Percentiles rank a stretch among this genome's conserved stretches.
Conservation (phyloP, 2,888 invertebrate species). For the Chironomus riparius region DNA sequence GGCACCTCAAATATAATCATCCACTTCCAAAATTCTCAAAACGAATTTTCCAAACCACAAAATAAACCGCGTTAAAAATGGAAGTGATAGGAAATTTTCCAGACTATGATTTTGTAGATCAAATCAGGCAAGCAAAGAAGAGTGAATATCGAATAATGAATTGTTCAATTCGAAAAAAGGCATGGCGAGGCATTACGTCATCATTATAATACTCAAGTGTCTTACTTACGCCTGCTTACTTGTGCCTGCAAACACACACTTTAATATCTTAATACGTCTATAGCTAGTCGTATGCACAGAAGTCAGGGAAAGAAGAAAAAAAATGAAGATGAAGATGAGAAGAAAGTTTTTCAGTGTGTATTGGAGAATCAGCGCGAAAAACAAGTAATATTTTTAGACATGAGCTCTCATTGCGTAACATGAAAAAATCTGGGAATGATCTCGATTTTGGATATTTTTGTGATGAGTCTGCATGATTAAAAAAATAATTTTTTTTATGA, state of each 20-base stretch:
- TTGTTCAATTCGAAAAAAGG: background rate
- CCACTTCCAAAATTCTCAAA: no score
- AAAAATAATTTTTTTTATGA: no score
- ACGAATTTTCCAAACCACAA: no score
- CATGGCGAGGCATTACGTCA: slow-evolving; percentile 13
- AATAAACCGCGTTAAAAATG: no score
- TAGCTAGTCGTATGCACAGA: no score
- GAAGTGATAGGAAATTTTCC: background rate
- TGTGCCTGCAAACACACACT: background rate
- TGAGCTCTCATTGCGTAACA: slow-evolving; percentile 27
- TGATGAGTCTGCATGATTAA: background rate
- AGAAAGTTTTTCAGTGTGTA: no score
- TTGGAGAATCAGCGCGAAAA: slow-evolving; percentile 14
- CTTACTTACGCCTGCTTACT: background rate
- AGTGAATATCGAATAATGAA: background rate
- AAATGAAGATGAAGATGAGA: no score
- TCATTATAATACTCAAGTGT: slow-evolving; percentile 16
- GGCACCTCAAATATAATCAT: no score
- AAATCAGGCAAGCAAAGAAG: background rate
- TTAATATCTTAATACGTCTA: background rate
- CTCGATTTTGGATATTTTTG: background rate
- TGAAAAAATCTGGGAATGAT: slow-evolving; percentile 27
- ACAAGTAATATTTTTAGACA: slow-evolving; percentile 23
- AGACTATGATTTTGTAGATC: slow-evolving; percentile 12
- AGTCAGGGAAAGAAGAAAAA: no score